Evolutionary conservation across 2,888 invertebrate genomes (phyloP), one percentile per base, ranked within the genome.

Genomic region (Schizotus pectinicornis): DNA sequence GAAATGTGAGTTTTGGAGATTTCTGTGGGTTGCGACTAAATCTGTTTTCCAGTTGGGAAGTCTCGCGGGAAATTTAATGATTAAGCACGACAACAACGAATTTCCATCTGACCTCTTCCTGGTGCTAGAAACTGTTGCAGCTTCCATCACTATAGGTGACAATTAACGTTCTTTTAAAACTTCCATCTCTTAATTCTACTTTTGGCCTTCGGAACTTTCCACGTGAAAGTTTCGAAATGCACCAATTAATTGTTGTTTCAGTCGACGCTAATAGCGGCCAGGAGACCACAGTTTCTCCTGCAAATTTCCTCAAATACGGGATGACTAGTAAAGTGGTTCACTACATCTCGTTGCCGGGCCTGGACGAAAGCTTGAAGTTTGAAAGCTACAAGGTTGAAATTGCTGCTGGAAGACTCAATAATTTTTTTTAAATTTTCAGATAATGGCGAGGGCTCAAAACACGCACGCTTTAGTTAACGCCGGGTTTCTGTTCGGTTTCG

Each of bases 91-190:
- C 11, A 82, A 89, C 67, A 80, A 77, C 1, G 87, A 87, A 33
- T 91, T 91, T 71, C 87, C 86, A 0, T 91, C 91, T 0, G 91
- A 91, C 72, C 69, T 91, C 2, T 89, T 86, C 66, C 69, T 88
- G 1, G 77, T 88, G 0, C 69, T 89, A 2, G 84, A 82, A 75
- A 84, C 86, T 1, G 84, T 84, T 7, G 83, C 83, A 38, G 86
- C 85, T 0, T 72, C 77, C 12, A 68, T 87, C 79, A 63, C 63
- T n/a, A 61, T 69, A 55, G 56, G 69, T 70, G 2, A 22, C 22
- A 22, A 22, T 22, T 3, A 22, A 22, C 22, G 2, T 22, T 22
- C 5, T 22, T n/a, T n/a, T n/a, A n/a, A n/a, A n/a, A n/a, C n/a
- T n/a, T 22, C 3, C 22, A 2, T 5, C 22, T 22, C 22, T 22